Evolutionary conservation across 2,888 invertebrate species (phyloP).

Genomic region (Drosophila mimetica): DNA sequence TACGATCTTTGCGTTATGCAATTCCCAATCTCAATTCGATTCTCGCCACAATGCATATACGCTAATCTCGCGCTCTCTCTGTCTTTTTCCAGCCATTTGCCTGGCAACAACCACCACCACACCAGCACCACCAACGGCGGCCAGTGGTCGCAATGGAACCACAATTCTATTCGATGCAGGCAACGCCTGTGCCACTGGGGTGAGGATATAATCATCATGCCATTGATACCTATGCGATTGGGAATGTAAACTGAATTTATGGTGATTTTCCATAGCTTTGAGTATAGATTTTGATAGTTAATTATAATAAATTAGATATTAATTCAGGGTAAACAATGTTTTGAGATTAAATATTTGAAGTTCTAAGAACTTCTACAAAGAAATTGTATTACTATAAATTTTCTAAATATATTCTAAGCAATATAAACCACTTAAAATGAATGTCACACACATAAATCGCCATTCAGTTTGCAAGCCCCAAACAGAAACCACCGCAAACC

Average conservation of each 20-base stretch:
- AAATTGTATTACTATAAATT: too few relatives aligned
- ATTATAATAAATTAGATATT: neutral
- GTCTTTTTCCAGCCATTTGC: conserved; percentile 75
- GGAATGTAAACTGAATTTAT: neutral
- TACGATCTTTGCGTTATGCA: neutral
- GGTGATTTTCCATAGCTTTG: neutral
- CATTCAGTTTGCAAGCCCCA: neutral
- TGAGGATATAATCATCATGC: conserved; percentile 56
- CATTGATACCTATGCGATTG: neutral
- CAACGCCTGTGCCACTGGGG: conserved; percentile 83
- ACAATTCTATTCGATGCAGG: conserved; percentile 84
- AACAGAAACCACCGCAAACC: neutral
- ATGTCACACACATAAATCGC: neutral
- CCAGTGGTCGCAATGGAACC: conserved; percentile 70
- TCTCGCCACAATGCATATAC: neutral
- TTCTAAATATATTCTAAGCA: too few relatives aligned
- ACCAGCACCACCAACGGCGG: conserved; percentile 28
- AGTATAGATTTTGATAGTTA: too few relatives aligned
- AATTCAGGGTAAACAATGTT: too few relatives aligned
- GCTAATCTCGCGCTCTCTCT: conserved; percentile 49
- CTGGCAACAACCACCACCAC: conserved; percentile 68
- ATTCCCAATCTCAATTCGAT: neutral
- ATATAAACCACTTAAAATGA: too few relatives aligned
- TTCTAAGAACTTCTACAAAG: too few relatives aligned
- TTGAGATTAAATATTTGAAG: too few relatives aligned